Percentiles rank a stretch among this genome's conserved stretches.
Conservation (phyloP, 2,797 vertebrate genomes). For the Eulemur rubriventer region DNA sequence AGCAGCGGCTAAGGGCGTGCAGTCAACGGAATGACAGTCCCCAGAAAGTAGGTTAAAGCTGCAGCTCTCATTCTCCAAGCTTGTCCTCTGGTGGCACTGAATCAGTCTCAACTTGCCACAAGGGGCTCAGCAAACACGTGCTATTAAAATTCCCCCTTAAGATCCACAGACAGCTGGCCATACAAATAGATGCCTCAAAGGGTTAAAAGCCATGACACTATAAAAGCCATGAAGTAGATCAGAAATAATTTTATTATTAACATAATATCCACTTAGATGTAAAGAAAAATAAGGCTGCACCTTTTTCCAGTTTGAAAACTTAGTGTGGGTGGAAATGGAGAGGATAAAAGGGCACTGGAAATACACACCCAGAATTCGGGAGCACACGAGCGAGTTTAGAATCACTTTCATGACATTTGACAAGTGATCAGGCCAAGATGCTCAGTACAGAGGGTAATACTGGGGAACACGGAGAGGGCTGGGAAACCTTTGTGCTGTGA, state of each 20-base stretch:
- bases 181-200: background rate
- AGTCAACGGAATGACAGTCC: background rate
- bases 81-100: background rate
- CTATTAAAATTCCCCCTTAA: background rate
- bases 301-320: conserved; percentile 42
- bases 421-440: background rate
- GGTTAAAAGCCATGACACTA: conserved; percentile 11
- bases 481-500: background rate
- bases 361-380: background rate
- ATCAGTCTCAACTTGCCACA: background rate
- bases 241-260: conserved; percentile 47
- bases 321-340: background rate
- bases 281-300: background rate
- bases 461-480: background rate
- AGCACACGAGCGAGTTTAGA: background rate
- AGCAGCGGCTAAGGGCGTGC: background rate
- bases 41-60: background rate
- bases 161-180: background rate
- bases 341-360: background rate
- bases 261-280: conserved; percentile 29
- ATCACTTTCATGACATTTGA: background rate
- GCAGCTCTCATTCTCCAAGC: background rate
- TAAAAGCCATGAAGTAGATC: background rate
- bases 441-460: background rate
- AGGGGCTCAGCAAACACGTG: background rate